Conservation (phyloP, 2,888 invertebrate genomes). For the Idaea straminata region DNA sequence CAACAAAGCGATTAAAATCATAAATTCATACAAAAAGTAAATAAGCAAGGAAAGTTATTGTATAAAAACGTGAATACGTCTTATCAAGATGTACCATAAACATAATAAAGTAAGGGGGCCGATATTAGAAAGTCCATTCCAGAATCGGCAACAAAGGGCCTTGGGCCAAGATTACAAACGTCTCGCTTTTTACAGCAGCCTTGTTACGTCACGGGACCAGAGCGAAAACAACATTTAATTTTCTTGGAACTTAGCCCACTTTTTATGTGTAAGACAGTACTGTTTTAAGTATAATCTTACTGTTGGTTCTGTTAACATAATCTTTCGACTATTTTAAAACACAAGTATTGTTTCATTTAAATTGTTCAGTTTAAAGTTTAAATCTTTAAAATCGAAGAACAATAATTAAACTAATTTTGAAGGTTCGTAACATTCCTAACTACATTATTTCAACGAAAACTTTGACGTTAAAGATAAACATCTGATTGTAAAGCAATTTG, state of each 20-base stretch:
- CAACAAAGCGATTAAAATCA: slow-evolving; percentile 6
- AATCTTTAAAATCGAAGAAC: neutral
- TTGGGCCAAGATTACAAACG: slow-evolving; percentile 23
- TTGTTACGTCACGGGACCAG: slow-evolving; percentile 29
- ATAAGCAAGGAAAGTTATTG: slow-evolving; percentile 7
- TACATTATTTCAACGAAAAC: neutral
- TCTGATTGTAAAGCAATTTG: slow-evolving; percentile 8
- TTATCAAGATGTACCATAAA: slow-evolving; percentile 23
- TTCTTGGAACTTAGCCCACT: slow-evolving; percentile 26
- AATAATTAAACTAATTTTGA: neutral
- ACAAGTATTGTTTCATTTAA: too few species aligned
- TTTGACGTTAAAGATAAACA: slow-evolving; percentile 1
- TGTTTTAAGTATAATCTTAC: neutral
- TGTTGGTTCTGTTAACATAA: neutral
- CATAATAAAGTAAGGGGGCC: slow-evolving; percentile 25
- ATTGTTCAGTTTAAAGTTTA: too few species aligned
- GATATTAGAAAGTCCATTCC: slow-evolving; percentile 28
- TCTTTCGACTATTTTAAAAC: neutral
- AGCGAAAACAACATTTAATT: slow-evolving; percentile 39
- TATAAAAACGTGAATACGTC: slow-evolving; percentile 23
- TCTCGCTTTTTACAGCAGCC: slow-evolving; percentile 23
- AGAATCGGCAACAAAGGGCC: slow-evolving; percentile 25
- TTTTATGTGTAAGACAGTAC: slow-evolving; percentile 6
- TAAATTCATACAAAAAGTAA: neutral
- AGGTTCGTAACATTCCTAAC: neutral